These are phyloP conservation scores for Epistrophe grossulariae DNA, from an alignment of 2,888 invertebrate genomes.

Conservation along the genomic window DNA sequence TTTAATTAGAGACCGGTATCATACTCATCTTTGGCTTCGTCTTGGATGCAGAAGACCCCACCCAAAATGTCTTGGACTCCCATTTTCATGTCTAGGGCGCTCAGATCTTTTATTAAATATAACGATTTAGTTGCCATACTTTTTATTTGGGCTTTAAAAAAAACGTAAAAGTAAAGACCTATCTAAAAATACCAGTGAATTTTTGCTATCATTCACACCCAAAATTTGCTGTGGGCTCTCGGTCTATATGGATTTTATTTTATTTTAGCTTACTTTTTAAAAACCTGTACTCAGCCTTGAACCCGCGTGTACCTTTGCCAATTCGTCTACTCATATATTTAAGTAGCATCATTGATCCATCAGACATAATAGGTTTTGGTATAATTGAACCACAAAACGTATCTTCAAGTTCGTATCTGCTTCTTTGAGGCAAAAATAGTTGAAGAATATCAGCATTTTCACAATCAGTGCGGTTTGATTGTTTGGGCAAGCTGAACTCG, in stretches of 20 bases:
- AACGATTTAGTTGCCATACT: no score
- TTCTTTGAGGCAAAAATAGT: slow-evolving; percentile 91
- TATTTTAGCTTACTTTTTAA: slow-evolving; percentile 90
- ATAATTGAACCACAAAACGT: slow-evolving; percentile 92
- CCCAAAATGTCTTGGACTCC: no score
- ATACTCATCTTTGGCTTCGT: no score
- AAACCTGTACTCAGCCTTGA: slow-evolving; percentile 94
- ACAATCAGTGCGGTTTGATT: slow-evolving; percentile 80
- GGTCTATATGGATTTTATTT: background rate
- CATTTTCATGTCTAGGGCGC: no score
- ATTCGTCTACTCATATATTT: slow-evolving; percentile 93
- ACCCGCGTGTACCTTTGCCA: slow-evolving; percentile 92
- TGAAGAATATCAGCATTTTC: slow-evolving; percentile 81
- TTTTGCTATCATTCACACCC: no score
- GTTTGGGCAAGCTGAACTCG: slow-evolving; percentile 82
- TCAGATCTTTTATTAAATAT: no score
- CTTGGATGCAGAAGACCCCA: no score
- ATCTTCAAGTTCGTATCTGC: slow-evolving; percentile 93
- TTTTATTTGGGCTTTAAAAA: no score
- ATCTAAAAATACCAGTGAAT: no score
- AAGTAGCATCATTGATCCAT: slow-evolving; percentile 92
- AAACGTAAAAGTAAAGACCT: no score
- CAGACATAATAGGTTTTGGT: slow-evolving; percentile 97
- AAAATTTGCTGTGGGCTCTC: no score
- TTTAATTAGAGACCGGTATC: no score